Base-by-base conservation (phyloP, 1,140 invertebrate genomes). In the Caenorhabditis inopinata region DNA sequence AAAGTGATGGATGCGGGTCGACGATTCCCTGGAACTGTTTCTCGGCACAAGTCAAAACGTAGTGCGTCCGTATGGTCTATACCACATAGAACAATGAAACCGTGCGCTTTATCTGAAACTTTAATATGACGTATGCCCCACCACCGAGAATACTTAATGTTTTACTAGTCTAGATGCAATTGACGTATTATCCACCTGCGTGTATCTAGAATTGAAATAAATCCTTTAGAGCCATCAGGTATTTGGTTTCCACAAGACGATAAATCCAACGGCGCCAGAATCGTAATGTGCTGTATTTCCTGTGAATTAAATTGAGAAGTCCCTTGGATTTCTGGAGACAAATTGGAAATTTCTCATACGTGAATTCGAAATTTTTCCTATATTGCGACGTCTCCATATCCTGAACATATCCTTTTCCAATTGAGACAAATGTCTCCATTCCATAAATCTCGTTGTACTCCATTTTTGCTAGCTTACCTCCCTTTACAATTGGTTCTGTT, bases 301-400 rank as follows among this genome's bases (percentile, higher is more conserved):
- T 95, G 89, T 98, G 98, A 85, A 99, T 98, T n/a, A 93, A 92
- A 88, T 94, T 94, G 58, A 99, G 90, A 9, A 99, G 91, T 78
- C 94, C 92, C 89, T 98, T 98, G 1, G 73, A 74, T 18, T 74
- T 74, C 25, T 74, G 73, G 46, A 74, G 46, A 45, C 85, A 23
- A 27, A 87, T 74, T 12, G 86, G 85, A 75, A 87, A 81, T 27
- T 86, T 81, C 48, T 85, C 85, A 29, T 85, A 94, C 96, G 79
- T 94, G 93, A 89, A 93, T 85, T 99, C 96, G 90, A 94, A 99
- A 88, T 97, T 96, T 89, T 98, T 99, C 97, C 99, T 99, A 87
- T 99, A 99, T 91, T 99, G 97, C 35, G 96, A 98, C 82, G 94
- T 95, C 87, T 99, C 97, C 94, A 98, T 96, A 89, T 99, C 97